A percentile compares a stretch with the other conserved stretches of the same genome.
Conservation (phyloP, 2,888 invertebrate species). For the Pseudococcus viburni region DNA sequence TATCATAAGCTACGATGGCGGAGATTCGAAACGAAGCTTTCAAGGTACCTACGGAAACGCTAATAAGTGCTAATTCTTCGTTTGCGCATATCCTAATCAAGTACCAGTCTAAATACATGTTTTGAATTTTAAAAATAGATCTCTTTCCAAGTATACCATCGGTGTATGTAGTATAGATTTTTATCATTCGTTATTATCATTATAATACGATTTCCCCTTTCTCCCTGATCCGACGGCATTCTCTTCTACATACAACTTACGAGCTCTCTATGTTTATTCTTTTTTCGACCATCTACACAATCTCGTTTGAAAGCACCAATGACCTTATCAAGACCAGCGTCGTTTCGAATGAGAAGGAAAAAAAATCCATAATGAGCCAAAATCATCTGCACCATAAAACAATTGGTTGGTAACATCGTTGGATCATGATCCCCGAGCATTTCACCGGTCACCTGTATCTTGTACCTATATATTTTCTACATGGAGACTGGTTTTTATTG, state of each 20-base stretch:
- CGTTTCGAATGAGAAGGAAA: not conserved
- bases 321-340: not conserved
- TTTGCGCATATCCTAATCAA: conserved; percentile 49
- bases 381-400: not conserved
- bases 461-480: not conserved
- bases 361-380: not conserved
- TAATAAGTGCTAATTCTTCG: conserved; percentile 52
- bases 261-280: not conserved
- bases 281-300: not conserved
- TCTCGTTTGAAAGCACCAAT: not conserved
- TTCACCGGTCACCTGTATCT: not conserved
- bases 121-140: conserved; percentile 48
- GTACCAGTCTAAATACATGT: conserved; percentile 29
- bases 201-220: not conserved
- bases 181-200: not conserved
- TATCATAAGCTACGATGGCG: not conserved
- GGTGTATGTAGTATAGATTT: not conserved
- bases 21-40: not conserved
- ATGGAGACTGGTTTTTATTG: not conserved
- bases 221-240: not conserved
- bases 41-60: conserved; percentile 51
- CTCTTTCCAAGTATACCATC: not conserved
- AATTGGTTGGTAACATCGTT: not conserved
- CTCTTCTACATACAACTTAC: not conserved
- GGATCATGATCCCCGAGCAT: not conserved